Conservation (phyloP, 1,140 invertebrate genomes). For the Brachystomella parvula region DNA sequence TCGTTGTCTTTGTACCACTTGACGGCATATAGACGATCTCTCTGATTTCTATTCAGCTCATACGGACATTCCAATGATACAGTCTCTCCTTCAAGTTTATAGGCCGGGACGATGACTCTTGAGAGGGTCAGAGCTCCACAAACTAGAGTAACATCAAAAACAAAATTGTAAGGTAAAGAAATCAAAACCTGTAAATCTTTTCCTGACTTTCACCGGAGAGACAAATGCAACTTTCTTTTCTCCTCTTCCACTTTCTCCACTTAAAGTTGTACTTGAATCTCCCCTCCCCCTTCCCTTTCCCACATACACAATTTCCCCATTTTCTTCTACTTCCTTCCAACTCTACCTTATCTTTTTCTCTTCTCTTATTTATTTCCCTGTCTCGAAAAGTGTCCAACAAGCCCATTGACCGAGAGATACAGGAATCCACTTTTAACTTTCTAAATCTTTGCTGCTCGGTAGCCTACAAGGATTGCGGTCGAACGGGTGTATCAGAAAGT, state of each 20-base stretch:
- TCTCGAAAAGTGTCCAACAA: not conserved
- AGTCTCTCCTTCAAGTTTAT: conserved; percentile 59
- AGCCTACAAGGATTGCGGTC: no score
- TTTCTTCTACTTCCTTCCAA: not conserved
- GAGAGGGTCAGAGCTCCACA: conserved; percentile 50
- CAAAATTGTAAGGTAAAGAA: not conserved
- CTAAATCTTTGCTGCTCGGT: no score
- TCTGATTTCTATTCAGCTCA: conserved; percentile 26
- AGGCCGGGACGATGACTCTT: conserved; percentile 60
- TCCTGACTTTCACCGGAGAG: not conserved
- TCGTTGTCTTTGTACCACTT: conserved; percentile 55
- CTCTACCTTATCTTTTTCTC: not conserved
- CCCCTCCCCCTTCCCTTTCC: no score
- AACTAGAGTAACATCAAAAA: not conserved
- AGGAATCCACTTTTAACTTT: conserved; percentile 4
- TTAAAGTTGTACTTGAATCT: conserved; percentile 11
- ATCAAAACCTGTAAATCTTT: conserved; percentile 8
- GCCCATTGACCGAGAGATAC: conserved; percentile 5
- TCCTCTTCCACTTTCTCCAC: conserved; percentile 1
- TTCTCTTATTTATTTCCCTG: not conserved
- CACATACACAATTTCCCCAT: conserved; percentile 1
- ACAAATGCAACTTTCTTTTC: conserved; percentile 4
- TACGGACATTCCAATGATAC: conserved; percentile 58
- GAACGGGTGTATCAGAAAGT: no score
- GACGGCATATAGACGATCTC: conserved; percentile 31